phyloP scores from a whole-genome alignment of 35 echinoderm and acorn worm genomes.

The Hemicentrotus pulcherrimus region DNA sequence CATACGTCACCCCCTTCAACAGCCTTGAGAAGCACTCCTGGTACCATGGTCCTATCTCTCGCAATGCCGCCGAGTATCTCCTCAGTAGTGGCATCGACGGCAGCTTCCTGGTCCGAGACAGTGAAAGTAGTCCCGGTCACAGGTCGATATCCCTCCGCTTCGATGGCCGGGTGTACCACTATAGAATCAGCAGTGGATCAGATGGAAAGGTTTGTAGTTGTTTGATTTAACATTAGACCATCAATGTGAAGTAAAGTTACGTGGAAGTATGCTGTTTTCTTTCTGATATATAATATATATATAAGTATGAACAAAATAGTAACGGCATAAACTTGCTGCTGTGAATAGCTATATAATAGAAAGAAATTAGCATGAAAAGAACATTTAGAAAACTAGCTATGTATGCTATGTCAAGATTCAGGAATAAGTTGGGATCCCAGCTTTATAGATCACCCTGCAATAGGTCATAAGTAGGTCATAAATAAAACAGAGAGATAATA shows the following conservation, averaged over 20 bases:
- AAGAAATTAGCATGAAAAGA: neutral
- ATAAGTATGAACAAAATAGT: neutral
- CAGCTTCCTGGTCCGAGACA: slow-evolving; percentile 97
- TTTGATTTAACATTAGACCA: too few species aligned
- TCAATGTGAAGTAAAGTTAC: too few species aligned
- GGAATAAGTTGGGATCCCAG: too few species aligned
- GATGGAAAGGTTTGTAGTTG: slow-evolving; percentile 85
- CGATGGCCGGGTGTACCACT: slow-evolving; percentile 94
- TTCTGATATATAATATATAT: too few species aligned
- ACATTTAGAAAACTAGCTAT: too few species aligned
- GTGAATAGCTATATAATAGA: too few species aligned
- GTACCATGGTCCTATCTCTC: slow-evolving; percentile 96
- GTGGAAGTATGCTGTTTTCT: too few species aligned
- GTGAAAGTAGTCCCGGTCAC: slow-evolving; percentile 94
- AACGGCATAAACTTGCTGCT: neutral
- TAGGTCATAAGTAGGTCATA: too few species aligned
- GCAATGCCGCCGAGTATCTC: slow-evolving; percentile 93
- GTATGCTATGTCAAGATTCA: too few species aligned
- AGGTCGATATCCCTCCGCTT: slow-evolving; percentile 92
- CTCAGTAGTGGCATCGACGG: slow-evolving; percentile 98
- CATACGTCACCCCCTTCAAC: slow-evolving; percentile 84
- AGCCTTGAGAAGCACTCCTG: slow-evolving; percentile 98
- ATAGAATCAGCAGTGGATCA: slow-evolving; percentile 81
- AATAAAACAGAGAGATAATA: too few species aligned
- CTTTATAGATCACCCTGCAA: too few species aligned